Evolutionary conservation across 1,140 invertebrate genomes (phyloP).

Genomic region (Cydia amplana): DNA sequence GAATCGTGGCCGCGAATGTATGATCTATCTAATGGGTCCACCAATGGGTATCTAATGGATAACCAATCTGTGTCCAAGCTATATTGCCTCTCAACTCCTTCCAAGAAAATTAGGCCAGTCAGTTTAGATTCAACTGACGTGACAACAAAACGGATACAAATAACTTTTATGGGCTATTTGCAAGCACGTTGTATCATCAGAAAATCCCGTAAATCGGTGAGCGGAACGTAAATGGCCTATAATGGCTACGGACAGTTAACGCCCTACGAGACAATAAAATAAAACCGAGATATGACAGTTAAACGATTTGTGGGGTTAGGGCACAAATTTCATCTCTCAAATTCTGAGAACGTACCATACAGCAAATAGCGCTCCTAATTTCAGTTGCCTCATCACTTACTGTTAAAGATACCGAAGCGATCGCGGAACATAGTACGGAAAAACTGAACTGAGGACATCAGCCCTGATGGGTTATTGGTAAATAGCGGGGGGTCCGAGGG

Average conservation of each 20-base stretch:
- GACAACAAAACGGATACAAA: conserved; percentile 57
- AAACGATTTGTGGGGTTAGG: neutral
- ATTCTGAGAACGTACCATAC: neutral
- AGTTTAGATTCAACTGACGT: conserved; percentile 29
- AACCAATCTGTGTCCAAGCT: neutral
- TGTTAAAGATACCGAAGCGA: neutral
- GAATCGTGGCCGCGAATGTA: neutral
- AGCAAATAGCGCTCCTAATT: too few species aligned
- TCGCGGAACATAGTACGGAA: neutral
- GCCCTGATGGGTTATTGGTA: too few species aligned
- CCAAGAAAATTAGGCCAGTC: conserved; percentile 25
- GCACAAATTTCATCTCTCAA: neutral
- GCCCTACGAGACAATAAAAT: conserved; percentile 50
- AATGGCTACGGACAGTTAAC: conserved; percentile 45
- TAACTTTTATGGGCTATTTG: conserved; percentile 70
- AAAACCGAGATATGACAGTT: conserved; percentile 55
- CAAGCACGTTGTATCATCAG: conserved; percentile 66
- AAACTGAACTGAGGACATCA: too few species aligned
- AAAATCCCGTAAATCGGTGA: conserved; percentile 61
- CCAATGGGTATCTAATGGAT: too few species aligned
- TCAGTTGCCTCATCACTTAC: neutral
- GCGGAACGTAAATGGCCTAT: conserved; percentile 58
- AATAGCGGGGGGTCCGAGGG: too few species aligned
- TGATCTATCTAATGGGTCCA: neutral
- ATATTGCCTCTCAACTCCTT: conserved; percentile 1